A percentile compares a stretch with the other conserved stretches of the same genome.
Evolutionary conservation across 2,888 invertebrate species (phyloP).

Genomic region (Dryadula phaetusa): DNA sequence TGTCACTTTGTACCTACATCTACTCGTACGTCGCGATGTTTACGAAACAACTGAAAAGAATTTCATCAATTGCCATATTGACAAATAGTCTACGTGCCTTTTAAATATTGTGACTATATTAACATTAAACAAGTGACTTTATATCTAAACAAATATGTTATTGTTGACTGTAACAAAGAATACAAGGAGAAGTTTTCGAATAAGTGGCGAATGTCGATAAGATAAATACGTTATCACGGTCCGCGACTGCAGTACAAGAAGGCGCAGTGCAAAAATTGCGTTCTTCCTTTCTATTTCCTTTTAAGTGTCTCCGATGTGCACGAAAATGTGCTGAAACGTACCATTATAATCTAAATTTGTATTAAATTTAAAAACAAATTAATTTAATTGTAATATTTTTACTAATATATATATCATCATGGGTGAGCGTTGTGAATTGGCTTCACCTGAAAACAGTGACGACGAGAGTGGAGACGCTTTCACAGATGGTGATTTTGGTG

Average conservation of each 20-base stretch:
- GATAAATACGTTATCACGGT: conserved; percentile 69
- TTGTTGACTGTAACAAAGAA: conserved; percentile 59
- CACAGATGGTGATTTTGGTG: conserved; percentile 77
- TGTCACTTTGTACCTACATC: conserved; percentile 43
- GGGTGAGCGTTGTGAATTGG: conserved; percentile 66
- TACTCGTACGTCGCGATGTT: conserved; percentile 28
- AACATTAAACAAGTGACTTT: conserved; percentile 15
- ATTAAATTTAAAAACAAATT: no score
- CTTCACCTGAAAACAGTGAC: conserved; percentile 72
- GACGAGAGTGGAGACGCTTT: conserved; percentile 77
- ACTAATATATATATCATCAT: conserved; percentile 53
- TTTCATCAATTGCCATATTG: conserved; percentile 28
- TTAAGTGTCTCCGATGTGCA: conserved; percentile 48
- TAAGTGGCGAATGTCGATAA: conserved; percentile 74
- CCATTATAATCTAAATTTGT: neutral
- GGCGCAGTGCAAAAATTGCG: conserved; percentile 64
- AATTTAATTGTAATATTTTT: no score
- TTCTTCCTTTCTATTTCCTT: conserved; percentile 69
- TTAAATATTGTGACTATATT: conserved; percentile 47
- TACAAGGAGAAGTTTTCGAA: conserved; percentile 58
- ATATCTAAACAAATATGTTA: conserved; percentile 43
- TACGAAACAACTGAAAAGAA: conserved; percentile 28
- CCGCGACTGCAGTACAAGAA: conserved; percentile 44
- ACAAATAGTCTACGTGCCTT: conserved; percentile 44
- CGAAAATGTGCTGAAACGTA: conserved; percentile 39